These are phyloP conservation scores for Craseonycteris thonglongyai DNA, from an alignment of 2,113 vertebrate species.

Conservation along the genomic window DNA sequence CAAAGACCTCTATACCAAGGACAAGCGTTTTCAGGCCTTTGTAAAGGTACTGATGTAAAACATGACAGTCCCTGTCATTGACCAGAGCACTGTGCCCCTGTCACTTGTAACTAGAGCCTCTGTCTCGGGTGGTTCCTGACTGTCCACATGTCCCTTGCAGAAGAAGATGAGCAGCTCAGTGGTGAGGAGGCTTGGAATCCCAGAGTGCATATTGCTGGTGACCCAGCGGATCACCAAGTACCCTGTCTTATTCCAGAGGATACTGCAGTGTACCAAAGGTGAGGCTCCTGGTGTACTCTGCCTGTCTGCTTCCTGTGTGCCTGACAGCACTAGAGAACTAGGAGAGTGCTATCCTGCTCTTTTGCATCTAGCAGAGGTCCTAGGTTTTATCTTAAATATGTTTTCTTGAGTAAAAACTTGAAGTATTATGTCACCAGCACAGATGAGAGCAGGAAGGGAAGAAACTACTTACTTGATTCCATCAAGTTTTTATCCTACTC, in stretches of 20 bases:
- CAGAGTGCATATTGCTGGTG: conserved; percentile 95
- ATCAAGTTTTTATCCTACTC: not conserved
- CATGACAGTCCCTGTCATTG: accelerated
- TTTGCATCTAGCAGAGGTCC: not conserved
- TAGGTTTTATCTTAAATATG: not conserved
- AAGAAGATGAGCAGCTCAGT: conserved; percentile 96
- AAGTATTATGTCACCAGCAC: not conserved
- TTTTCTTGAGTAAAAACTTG: not conserved
- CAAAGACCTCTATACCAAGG: conserved; percentile 92
- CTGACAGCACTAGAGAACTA: accelerated
- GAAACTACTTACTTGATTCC: not conserved
- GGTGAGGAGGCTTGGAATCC: conserved; percentile 92
- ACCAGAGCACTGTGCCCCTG: accelerated
- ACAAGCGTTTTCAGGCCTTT: conserved; percentile 95
- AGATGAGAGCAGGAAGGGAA: not conserved
- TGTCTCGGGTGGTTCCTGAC: not conserved
- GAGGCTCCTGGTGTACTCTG: not conserved
- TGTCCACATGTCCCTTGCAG: conserved; percentile 72
- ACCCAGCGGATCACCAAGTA: conserved; percentile 99
- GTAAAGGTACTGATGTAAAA: conserved; percentile 83
- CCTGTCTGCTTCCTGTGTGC: not conserved
- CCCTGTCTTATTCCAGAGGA: conserved; percentile 92
- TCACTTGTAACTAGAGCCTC: not conserved
- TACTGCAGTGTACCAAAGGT: conserved; percentile 95
- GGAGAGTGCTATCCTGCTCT: too few relatives aligned